phyloP scores from a whole-genome alignment of 2,113 vertebrate species.

The Neogale vison region DNA sequence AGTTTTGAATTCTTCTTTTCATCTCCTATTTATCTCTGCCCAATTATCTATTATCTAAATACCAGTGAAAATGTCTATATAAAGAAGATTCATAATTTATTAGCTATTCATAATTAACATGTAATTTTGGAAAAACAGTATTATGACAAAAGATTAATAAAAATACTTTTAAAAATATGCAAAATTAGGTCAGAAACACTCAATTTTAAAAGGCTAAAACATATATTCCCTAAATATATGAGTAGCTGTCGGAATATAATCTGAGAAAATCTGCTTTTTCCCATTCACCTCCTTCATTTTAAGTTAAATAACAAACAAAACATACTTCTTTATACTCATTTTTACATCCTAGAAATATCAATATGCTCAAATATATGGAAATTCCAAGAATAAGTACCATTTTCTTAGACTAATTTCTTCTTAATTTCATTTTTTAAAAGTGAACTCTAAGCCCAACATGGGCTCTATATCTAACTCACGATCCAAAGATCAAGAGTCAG shows the following conservation, averaged over 20 bases:
- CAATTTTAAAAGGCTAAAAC: slow-evolving; percentile 42
- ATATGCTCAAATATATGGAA: neutral
- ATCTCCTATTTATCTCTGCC: slow-evolving; percentile 17
- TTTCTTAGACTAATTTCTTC: slow-evolving; percentile 30
- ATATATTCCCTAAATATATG: slow-evolving; percentile 13
- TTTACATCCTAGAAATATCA: neutral
- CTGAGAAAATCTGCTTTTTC: slow-evolving; percentile 33
- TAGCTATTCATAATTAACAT: slow-evolving; percentile 23
- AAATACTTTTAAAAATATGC: slow-evolving; percentile 37
- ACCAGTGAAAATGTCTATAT: slow-evolving; percentile 18
- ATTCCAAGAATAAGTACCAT: slow-evolving; percentile 28
- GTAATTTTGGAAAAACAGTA: slow-evolving; percentile 49
- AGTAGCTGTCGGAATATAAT: slow-evolving; percentile 11
- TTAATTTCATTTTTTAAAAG: neutral
- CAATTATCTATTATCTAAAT: slow-evolving; percentile 43
- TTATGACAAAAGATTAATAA: slow-evolving; percentile 15
- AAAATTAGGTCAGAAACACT: slow-evolving; percentile 29
- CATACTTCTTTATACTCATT: slow-evolving; percentile 22
- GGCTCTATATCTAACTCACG: neutral
- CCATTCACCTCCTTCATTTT: neutral
- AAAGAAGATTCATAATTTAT: slow-evolving; percentile 47
- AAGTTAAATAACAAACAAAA: slow-evolving; percentile 5
- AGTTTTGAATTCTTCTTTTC: neutral
- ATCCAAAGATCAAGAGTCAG: neutral
- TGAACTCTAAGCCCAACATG: neutral